These are phyloP conservation scores for Plutomurus gul DNA, from an alignment of 1,140 invertebrate genomes.

Conservation along the genomic window DNA sequence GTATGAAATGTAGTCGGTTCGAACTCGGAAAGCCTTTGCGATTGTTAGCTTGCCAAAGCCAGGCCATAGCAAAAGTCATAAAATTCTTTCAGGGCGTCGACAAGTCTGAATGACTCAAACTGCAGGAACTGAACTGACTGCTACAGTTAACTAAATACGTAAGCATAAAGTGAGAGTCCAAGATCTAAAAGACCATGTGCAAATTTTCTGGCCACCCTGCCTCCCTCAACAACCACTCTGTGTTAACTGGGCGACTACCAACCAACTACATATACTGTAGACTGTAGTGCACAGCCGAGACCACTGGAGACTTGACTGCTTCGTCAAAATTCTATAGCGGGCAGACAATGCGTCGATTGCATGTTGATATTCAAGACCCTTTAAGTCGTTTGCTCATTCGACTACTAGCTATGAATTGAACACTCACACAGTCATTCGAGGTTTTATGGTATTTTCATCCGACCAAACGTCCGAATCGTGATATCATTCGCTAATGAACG, in stretches of 20 bases:
- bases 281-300: neutral
- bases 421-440: conserved; percentile 23
- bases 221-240: conserved; percentile 2
- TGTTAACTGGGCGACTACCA: too few species aligned
- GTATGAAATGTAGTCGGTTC: neutral
- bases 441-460: conserved; percentile 33
- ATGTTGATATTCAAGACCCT: conserved; percentile 39
- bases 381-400: conserved; percentile 7
- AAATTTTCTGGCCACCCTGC: conserved; percentile 36
- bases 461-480: conserved; percentile 32
- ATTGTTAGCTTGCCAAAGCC: neutral
- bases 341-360: conserved; percentile 46
- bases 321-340: neutral
- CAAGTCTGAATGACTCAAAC: conserved; percentile 47
- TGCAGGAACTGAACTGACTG: neutral
- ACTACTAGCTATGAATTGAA: neutral
- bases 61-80: conserved; percentile 25
- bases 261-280: neutral
- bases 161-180: neutral
- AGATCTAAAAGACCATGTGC: conserved; percentile 20
- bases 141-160: conserved; percentile 7
- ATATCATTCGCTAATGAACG: conserved; percentile 29
- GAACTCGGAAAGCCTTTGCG: neutral
- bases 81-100: conserved; percentile 45
- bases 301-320: too few species aligned